Percentiles rank a stretch among this genome's conserved stretches.
These are phyloP conservation scores for Cheilosia grossa DNA, from an alignment of 2,888 invertebrate species.

Conservation along the genomic window DNA sequence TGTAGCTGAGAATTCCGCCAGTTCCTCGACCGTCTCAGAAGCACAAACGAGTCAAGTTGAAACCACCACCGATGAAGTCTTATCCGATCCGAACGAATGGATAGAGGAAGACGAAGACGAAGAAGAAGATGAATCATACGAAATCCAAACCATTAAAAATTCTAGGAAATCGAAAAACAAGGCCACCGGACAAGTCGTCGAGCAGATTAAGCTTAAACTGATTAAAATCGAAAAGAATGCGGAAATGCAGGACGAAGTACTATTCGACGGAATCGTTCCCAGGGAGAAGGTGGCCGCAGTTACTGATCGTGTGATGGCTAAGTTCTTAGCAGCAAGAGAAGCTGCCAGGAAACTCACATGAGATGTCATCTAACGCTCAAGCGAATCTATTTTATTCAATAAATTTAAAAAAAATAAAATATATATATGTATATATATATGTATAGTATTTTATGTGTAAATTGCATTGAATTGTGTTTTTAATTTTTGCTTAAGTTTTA, in stretches of 20 bases:
- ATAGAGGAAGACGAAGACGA: background rate
- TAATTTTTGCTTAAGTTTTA: background rate
- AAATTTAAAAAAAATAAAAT: slow-evolving; percentile 5
- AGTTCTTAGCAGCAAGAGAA: slow-evolving; percentile 25
- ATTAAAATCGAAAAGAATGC: slow-evolving; percentile 35
- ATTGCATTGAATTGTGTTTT: slow-evolving; percentile 7
- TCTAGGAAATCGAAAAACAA: slow-evolving; percentile 30
- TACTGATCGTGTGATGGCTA: slow-evolving; percentile 19
- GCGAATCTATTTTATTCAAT: slow-evolving; percentile 13
- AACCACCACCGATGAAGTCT: background rate
- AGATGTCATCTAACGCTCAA: background rate
- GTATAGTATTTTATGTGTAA: slow-evolving; percentile 16
- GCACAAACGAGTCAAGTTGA: background rate
- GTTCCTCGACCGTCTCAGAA: background rate
- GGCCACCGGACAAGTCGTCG: slow-evolving; percentile 30
- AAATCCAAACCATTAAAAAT: slow-evolving; percentile 52
- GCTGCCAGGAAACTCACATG: slow-evolving; percentile 5
- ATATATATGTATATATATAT: no score
- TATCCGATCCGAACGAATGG: slow-evolving; percentile 8
- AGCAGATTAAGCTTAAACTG: slow-evolving; percentile 40
- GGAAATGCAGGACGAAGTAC: slow-evolving; percentile 1
- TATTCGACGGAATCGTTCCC: slow-evolving; percentile 41
- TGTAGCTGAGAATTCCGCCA: background rate
- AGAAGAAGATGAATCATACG: slow-evolving; percentile 29
- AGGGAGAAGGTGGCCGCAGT: slow-evolving; percentile 14